These are phyloP conservation scores for Sinotaia quadrata DNA, from an alignment of 2,888 invertebrate species.

Conservation along the genomic window DNA sequence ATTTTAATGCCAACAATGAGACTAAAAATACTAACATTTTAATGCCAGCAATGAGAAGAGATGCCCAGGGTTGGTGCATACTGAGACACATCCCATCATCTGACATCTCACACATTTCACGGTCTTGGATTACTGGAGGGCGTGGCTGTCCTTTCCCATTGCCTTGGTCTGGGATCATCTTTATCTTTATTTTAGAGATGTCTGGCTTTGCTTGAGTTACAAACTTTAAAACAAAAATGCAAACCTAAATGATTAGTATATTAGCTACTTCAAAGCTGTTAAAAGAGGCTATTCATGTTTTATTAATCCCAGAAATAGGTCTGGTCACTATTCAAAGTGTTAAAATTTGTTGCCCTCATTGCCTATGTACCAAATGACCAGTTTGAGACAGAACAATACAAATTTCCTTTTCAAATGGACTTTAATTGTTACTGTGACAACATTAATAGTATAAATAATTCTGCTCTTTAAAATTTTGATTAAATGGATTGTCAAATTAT, in stretches of 20 bases:
- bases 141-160: background rate
- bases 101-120: constrained; percentile 84
- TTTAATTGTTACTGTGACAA: no score
- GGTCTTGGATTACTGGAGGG: constrained; percentile 78
- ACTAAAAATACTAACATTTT: constrained; percentile 78
- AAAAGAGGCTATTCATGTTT: no score
- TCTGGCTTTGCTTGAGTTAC: background rate
- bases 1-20: background rate
- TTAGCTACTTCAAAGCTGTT: no score
- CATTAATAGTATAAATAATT: no score
- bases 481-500: no score
- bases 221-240: background rate
- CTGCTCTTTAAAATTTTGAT: no score
- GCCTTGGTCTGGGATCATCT: background rate
- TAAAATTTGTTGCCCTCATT: no score
- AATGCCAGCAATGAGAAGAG: constrained; percentile 90
- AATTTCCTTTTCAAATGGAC: no score
- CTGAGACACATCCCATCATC: constrained; percentile 91
- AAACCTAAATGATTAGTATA: background rate
- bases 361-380: no score
- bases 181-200: background rate
- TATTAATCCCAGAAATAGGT: no score
- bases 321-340: no score
- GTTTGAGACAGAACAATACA: no score
- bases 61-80: constrained; percentile 97